Evolutionary conservation across 2,888 invertebrate genomes (phyloP), one percentile per base, ranked within the genome.

Genomic region (Nomada goodeniana): DNA sequence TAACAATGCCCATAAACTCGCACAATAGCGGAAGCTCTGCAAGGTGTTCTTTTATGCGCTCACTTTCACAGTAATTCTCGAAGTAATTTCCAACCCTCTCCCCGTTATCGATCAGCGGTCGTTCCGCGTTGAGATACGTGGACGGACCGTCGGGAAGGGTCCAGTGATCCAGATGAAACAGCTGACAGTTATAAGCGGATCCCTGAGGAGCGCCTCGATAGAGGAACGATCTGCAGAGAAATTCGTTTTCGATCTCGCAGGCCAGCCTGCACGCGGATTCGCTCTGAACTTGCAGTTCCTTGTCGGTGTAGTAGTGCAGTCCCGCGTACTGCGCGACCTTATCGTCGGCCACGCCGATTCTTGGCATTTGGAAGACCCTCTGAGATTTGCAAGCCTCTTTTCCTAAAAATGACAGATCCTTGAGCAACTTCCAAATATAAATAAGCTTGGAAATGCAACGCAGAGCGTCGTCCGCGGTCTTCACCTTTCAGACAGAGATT

Each of bases 241-340:
- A 98, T 94, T 98, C 98, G 75, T 97, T 97, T 94, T 98, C 98
- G 80, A 98, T 97, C 94, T 98, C 98, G 93, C 98, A 98, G 68
- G 98, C 98, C 78, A 98, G 94, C 74, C 97, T 96, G 91, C 98
- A 98, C n/a, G 97, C 98, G 0, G 97, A 96, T 91, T 98, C 97
- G 79, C 97, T 98, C 82, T 97, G 98, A 69, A 98, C 97, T 95
- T 98, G 97, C 71, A 98, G 94, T 92, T 98, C 98, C 94, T 98
- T 98, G 94, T 98, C 98, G 10, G 97, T 97, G 94, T 98, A 98
- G 94, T 98, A 98, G 92, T 98, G 98, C 0, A 98, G 95, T 0
- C 97, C 97, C 0, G 98, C 98, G 93, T 98, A 98, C 92, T 98
- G 98, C 0, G 98, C 97, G 29, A 98, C 97, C 94, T 98, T 98